phyloP scores from a whole-genome alignment of 2,113 vertebrate species.

The Thalassarche chlororhynchos region DNA sequence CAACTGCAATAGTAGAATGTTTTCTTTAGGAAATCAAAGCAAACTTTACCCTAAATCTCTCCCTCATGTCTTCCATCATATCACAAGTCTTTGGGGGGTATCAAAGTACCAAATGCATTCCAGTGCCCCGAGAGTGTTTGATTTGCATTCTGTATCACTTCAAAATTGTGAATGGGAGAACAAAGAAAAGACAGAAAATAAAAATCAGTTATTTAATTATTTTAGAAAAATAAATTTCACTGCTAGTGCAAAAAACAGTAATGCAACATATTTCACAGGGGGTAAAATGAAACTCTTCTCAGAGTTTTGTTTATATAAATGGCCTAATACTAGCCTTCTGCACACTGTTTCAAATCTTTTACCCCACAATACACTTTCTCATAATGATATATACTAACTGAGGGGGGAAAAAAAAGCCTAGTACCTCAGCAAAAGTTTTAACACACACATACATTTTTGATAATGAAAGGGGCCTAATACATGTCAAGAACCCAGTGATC shows the following conservation, averaged over 20 bases:
- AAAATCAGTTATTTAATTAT: background rate
- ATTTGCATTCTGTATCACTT: background rate
- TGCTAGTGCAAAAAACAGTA: background rate
- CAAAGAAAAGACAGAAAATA: background rate
- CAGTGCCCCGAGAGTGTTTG: background rate
- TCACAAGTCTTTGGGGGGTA: background rate
- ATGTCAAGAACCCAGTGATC: background rate
- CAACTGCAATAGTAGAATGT: background rate
- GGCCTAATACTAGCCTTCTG: background rate
- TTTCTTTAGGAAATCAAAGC: constrained; percentile 34
- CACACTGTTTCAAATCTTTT: background rate
- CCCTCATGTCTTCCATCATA: constrained; percentile 4
- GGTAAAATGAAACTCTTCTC: background rate
- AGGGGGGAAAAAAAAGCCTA: background rate
- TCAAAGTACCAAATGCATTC: background rate
- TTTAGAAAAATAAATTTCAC: background rate
- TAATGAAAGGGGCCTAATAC: background rate
- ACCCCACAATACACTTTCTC: background rate
- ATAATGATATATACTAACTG: background rate
- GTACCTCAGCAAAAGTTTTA: background rate
- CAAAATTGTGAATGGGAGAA: background rate
- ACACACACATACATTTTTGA: background rate
- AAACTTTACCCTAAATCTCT: background rate
- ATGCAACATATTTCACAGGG: background rate
- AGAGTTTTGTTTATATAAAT: background rate